Conservation (phyloP, 2,888 invertebrate genomes). For the Apomyelois bistriatella region DNA sequence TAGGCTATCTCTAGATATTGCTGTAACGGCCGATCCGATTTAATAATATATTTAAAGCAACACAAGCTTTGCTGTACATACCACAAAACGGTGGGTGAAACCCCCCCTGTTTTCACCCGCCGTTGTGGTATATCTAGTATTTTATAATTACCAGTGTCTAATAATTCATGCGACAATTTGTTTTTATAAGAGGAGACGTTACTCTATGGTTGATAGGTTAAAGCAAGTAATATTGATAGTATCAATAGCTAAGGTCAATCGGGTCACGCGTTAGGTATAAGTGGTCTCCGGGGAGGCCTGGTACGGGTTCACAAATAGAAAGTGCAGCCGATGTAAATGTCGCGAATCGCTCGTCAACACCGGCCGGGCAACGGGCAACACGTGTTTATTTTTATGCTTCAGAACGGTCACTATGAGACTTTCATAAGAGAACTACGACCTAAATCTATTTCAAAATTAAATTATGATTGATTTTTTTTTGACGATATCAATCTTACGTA, state of each 20-base stretch:
- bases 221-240: background rate
- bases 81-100: too few relatives aligned
- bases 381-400: constrained; percentile 55
- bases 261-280: constrained; percentile 15
- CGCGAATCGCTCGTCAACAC: constrained; percentile 39
- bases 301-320: constrained; percentile 60
- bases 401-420: constrained; percentile 34
- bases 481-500: too few relatives aligned
- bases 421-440: constrained; percentile 28
- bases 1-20: too few relatives aligned
- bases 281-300: constrained; percentile 34
- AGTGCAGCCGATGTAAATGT: constrained; percentile 69
- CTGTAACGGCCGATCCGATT: too few relatives aligned
- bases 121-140: too few relatives aligned
- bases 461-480: constrained; percentile 41
- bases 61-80: too few relatives aligned
- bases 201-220: background rate
- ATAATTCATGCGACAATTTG: too few relatives aligned
- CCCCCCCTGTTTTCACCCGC: too few relatives aligned
- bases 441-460: constrained; percentile 50
- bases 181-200: too few relatives aligned
- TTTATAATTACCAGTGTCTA: too few relatives aligned
- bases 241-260: constrained; percentile 10
- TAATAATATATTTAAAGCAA: too few relatives aligned
- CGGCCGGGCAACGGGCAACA: constrained; percentile 33